phyloP scores from a whole-genome alignment of 2,888 invertebrate genomes.

The Luffia ferchaultella region DNA sequence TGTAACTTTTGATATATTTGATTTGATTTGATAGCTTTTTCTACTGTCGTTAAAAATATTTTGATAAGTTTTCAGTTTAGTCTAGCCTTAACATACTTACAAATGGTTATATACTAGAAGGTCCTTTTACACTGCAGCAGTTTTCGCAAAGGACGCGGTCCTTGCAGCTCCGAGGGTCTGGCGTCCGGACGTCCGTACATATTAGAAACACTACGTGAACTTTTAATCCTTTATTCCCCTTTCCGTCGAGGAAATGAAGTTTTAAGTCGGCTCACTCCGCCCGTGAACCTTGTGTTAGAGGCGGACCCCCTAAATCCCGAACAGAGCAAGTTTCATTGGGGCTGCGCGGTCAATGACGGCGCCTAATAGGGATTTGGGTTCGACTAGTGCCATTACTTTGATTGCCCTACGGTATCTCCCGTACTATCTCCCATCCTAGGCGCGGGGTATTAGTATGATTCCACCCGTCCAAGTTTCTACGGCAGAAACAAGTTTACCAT shows the following conservation, averaged over 20 bases:
- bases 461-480: background rate
- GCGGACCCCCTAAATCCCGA: conserved; percentile 22
- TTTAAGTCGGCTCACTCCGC: conserved; percentile 11
- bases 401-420: conserved; percentile 18
- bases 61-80: too few species aligned
- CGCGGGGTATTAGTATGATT: background rate
- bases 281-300: conserved; percentile 18
- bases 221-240: conserved; percentile 16
- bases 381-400: conserved; percentile 38
- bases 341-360: conserved; percentile 28
- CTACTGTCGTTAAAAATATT: too few species aligned
- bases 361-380: conserved; percentile 30
- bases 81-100: too few species aligned
- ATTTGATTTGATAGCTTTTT: too few species aligned
- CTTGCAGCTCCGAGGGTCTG: background rate
- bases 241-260: conserved; percentile 19
- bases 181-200: background rate
- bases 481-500: too few species aligned
- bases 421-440: background rate
- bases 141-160: too few species aligned
- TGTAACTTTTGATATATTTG: too few species aligned
- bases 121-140: too few species aligned
- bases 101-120: too few species aligned
- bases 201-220: background rate
- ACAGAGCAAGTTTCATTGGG: conserved; percentile 27